Base-by-base conservation (phyloP, 2,888 invertebrate species). In the Eupithecia centaureata region DNA sequence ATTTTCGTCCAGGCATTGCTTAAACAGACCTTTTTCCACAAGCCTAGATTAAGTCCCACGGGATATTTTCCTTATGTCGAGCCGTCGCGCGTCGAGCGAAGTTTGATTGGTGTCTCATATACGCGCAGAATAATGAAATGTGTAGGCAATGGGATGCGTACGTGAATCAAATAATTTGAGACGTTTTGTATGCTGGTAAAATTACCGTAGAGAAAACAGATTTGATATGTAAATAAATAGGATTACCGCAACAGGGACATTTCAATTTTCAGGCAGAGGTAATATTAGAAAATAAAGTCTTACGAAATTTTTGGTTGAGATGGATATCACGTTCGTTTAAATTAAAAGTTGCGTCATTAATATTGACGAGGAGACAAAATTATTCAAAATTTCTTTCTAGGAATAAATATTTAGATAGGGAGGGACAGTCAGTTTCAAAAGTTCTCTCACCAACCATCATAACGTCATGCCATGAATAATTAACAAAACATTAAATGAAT, bases 1-100 rank as follows among this genome's bases (percentile, higher is more conserved):
- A 92, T 92, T 89, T 90, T 86, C 86, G 87, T 87, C 85, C 83
- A 86, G 82, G 80, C 83, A 82, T 83, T 86, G 86, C 87, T 87
- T 83, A 84, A 85, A 86, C 83, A 84, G 73, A 78, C 73, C 76
- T 77, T 73, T 84, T 83, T 78, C 79, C 79, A 77, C 82, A 75
- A 75, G 75, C 76, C 73, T 74, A 69, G 66, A 74, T 73, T 65
- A 28, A 38, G 69, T 70, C 72, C 67, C 65, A 56, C 73, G 80
- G 74, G 70, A 73, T 66, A 52, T 77, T 76, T 75, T 70, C 47
- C 59, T 68, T 69, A 72, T 60, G 67, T 71, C 67, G 66, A 54
- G 64, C 62, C 51, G 25, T 22, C 51, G 51, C 51, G 51, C 54
- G 47, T 56, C 30, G 66, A 52, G 64, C 63, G 67, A 74, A 68